Conservation (phyloP, 2,113 vertebrate species). For the Seriola dumerili region DNA sequence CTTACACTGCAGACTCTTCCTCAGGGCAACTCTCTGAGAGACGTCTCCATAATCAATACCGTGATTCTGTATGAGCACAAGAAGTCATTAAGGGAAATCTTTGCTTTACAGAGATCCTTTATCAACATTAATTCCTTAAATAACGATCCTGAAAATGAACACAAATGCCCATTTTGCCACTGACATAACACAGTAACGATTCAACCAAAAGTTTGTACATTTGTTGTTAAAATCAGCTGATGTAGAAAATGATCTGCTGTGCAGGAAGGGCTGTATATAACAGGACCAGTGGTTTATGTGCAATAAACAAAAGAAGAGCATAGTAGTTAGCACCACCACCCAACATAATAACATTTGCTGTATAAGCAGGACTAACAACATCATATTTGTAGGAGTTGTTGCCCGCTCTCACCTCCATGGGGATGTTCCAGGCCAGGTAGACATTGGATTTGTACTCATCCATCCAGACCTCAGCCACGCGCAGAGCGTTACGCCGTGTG, state of each 20-base stretch:
- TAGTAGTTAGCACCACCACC: neutral
- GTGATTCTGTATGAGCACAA: constrained; percentile 87
- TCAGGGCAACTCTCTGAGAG: constrained; percentile 90
- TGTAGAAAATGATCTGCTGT: no score
- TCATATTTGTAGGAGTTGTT: no score
- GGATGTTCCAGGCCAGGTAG: constrained; percentile 98
- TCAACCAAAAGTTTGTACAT: neutral
- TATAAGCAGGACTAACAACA: neutral
- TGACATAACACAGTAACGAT: neutral
- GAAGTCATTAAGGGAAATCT: neutral
- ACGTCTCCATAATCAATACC: constrained; percentile 97
- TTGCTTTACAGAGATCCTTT: neutral
- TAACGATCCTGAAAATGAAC: neutral
- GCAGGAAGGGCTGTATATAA: neutral
- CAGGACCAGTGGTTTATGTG: neutral
- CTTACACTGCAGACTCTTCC: constrained; percentile 94
- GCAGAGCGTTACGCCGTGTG: constrained; percentile 95
- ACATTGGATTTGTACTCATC: constrained; percentile 96
- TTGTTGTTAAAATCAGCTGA: neutral
- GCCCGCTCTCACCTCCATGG: constrained; percentile 88
- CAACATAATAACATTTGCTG: neutral
- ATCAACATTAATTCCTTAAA: neutral
- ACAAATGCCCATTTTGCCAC: neutral
- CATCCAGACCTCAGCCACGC: constrained; percentile 99
- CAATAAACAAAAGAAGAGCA: neutral